Evolutionary conservation across 2,888 invertebrate species (phyloP).

Genomic region (Pterostichus madidus): DNA sequence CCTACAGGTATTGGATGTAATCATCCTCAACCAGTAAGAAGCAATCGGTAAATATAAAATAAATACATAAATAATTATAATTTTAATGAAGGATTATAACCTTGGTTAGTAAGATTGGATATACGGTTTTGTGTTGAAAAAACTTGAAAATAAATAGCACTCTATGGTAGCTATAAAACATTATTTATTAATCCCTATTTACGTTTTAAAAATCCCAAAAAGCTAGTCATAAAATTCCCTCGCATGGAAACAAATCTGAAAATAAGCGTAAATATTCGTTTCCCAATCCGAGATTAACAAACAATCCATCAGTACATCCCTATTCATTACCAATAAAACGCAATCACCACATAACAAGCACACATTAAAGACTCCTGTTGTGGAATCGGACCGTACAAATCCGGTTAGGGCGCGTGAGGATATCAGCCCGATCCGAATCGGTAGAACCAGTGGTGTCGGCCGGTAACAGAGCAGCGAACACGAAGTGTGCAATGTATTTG

Average conservation of each 20-base stretch:
- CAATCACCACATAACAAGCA: conserved; percentile 14
- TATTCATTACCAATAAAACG: not conserved
- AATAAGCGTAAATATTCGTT: conserved; percentile 42
- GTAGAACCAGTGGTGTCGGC: not conserved
- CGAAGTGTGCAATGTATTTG: conserved; percentile 22
- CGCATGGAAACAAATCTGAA: conserved; percentile 48
- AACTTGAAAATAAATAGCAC: no score
- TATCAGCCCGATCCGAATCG: conserved; percentile 19
- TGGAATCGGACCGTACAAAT: conserved; percentile 33
- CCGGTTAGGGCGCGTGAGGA: conserved; percentile 25
- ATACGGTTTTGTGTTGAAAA: no score
- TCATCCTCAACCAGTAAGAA: no score
- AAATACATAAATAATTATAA: no score
- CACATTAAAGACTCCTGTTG: not conserved
- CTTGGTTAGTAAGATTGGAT: no score
- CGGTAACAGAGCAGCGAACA: not conserved
- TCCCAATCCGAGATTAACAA: conserved; percentile 7
- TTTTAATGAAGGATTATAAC: no score
- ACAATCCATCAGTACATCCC: not conserved
- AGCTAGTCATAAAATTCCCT: conserved; percentile 38
- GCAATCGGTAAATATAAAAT: no score
- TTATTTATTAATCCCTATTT: conserved; percentile 52
- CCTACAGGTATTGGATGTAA: no score
- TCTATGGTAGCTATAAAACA: not conserved
- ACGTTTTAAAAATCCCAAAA: conserved; percentile 46